Conservation (phyloP, 2,113 vertebrate species). For the Ursus arctos region DNA sequence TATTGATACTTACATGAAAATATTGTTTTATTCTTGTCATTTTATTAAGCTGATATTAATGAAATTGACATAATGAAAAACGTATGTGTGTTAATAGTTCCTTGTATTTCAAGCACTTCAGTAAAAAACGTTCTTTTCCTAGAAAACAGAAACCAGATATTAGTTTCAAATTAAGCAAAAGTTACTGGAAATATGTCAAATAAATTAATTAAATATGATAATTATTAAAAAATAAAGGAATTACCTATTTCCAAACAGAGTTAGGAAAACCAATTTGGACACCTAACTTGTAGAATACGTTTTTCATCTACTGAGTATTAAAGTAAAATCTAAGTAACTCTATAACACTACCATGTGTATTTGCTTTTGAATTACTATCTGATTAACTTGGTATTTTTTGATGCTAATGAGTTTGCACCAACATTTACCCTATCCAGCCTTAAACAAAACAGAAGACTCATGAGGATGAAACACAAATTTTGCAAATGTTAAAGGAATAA, state of each 20-base stretch:
- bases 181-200: background rate
- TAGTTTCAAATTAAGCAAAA: background rate
- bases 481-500: conserved; percentile 89
- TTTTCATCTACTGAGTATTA: conserved; percentile 66
- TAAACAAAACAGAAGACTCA: conserved; percentile 85
- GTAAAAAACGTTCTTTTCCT: background rate
- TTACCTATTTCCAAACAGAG: background rate
- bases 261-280: conserved; percentile 1
- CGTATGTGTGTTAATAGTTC: background rate
- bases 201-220: background rate
- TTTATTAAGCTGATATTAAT: conserved; percentile 32
- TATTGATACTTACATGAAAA: conserved; percentile 28
- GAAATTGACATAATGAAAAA: conserved; percentile 29
- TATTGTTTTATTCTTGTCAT: background rate
- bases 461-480: conserved; percentile 84
- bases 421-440: conserved; percentile 86
- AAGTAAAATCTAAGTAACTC: conserved; percentile 76
- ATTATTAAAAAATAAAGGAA: conserved; percentile 18
- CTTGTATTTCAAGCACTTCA: background rate
- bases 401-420: conserved; percentile 87
- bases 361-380: conserved; percentile 83
- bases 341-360: conserved; percentile 77
- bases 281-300: background rate
- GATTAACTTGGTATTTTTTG: conserved; percentile 84
- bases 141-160: background rate